phyloP scores from a whole-genome alignment of 2,888 invertebrate genomes.

The Trissolcus brochymenae region DNA sequence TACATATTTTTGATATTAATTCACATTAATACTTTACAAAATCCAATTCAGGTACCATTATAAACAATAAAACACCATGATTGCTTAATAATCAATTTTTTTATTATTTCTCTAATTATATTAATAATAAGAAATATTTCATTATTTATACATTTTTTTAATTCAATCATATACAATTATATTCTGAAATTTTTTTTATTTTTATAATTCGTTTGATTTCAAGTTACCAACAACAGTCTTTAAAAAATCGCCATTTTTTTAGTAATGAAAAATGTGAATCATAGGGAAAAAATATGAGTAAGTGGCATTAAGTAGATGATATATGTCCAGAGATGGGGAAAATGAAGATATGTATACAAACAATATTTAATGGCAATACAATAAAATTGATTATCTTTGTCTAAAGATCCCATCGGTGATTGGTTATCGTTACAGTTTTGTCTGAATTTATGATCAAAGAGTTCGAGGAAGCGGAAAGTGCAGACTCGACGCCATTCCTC shows the following conservation, averaged over 20 bases:
- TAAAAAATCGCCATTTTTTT: too few species aligned
- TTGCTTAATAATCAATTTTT: not conserved
- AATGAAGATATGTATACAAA: constrained; percentile 5
- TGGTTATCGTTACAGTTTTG: constrained; percentile 31
- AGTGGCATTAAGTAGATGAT: too few species aligned
- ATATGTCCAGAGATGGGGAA: not conserved
- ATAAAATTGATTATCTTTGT: constrained; percentile 18
- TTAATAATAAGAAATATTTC: not conserved
- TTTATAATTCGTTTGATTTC: too few species aligned
- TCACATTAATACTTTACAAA: not conserved
- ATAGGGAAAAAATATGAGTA: too few species aligned
- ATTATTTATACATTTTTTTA: too few species aligned
- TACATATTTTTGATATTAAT: not conserved
- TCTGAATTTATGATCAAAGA: constrained; percentile 24
- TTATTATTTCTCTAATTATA: too few species aligned
- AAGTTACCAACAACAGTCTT: too few species aligned
- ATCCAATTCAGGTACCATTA: too few species aligned
- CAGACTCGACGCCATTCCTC: constrained; percentile 24
- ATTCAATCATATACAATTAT: too few species aligned
- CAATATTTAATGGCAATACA: constrained; percentile 2
- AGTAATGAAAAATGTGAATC: too few species aligned
- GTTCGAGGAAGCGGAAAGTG: constrained; percentile 32
- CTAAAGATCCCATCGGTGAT: constrained; percentile 36
- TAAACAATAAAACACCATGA: too few species aligned
- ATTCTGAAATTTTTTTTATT: too few species aligned